Percentiles rank a stretch among this genome's conserved stretches.
phyloP scores from a whole-genome alignment of 2,113 vertebrate species.

The Chionis minor region DNA sequence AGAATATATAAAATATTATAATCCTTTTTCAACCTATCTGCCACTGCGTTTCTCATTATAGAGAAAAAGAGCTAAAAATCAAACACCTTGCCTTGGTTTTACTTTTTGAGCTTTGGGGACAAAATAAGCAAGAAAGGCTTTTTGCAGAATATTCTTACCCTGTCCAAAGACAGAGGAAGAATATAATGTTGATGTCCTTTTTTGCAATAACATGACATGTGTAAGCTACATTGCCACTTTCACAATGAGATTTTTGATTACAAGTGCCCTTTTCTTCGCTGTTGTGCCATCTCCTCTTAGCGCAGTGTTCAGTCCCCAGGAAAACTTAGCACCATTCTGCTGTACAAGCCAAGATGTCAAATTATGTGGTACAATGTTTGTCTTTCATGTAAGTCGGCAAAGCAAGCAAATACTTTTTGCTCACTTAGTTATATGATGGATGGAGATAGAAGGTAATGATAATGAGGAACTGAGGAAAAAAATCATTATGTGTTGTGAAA shows the following conservation, averaged over 20 bases:
- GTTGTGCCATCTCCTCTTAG: neutral
- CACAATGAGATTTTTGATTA: neutral
- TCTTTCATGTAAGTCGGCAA: neutral
- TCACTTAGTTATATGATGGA: neutral
- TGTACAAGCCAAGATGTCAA: neutral
- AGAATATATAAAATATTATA: constrained; percentile 39
- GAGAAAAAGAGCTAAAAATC: neutral
- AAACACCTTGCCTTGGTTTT: neutral
- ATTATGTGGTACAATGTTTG: neutral
- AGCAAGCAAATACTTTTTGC: neutral
- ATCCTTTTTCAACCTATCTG: neutral
- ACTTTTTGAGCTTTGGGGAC: neutral
- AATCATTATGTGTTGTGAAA: neutral
- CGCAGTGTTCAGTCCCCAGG: accelerated
- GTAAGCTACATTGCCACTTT: neutral
- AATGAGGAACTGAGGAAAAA: neutral
- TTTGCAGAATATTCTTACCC: neutral
- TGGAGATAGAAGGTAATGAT: neutral
- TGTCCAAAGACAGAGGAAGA: neutral
- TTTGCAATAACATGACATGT: neutral
- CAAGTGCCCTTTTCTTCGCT: neutral
- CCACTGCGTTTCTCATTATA: neutral
- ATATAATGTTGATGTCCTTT: neutral
- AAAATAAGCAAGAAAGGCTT: neutral
- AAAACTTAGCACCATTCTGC: neutral